Conservation (phyloP, 2,888 invertebrate species). For the Chironomus tentans region DNA sequence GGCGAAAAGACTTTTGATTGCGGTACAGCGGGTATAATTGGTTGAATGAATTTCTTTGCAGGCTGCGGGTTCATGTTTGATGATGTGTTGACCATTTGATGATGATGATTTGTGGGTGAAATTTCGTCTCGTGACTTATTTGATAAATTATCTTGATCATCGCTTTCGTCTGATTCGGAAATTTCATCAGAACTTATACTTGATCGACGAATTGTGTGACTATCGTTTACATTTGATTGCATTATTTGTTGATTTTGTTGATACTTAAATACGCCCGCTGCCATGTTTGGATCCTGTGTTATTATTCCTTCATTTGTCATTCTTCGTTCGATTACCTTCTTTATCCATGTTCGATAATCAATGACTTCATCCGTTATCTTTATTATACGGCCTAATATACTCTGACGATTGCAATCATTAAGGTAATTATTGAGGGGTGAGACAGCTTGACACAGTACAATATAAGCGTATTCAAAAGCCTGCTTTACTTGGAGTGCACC, state of each 20-base stretch:
- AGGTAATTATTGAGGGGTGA: conserved; percentile 46
- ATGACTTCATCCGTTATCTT: conserved; percentile 88
- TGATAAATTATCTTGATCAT: conserved; percentile 19
- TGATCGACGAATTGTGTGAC: background rate
- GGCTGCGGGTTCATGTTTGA: background rate
- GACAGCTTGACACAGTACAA: conserved; percentile 68
- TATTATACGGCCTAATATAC: conserved; percentile 81
- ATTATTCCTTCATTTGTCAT: background rate
- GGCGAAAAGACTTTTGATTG: conserved; percentile 18
- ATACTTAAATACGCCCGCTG: background rate
- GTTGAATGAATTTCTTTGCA: conserved; percentile 6
- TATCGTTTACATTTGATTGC: background rate
- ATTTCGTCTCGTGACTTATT: conserved; percentile 22
- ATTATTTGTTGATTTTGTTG: background rate
- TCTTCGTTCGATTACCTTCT: conserved; percentile 35
- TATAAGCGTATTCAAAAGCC: conserved; percentile 95
- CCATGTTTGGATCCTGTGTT: background rate
- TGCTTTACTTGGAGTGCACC: conserved; percentile 58
- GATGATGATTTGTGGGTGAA: conserved; percentile 15
- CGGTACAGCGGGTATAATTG: conserved; percentile 1
- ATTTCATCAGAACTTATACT: conserved; percentile 21
- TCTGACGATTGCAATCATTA: conserved; percentile 48
- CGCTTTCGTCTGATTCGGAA: conserved; percentile 23
- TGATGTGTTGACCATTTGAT: background rate
- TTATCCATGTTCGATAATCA: conserved; percentile 48